A percentile compares a stretch with the other conserved stretches of the same genome.
These are phyloP conservation scores for Drosophila simulans DNA, from an alignment of 1,140 invertebrate species.

Conservation along the genomic window DNA sequence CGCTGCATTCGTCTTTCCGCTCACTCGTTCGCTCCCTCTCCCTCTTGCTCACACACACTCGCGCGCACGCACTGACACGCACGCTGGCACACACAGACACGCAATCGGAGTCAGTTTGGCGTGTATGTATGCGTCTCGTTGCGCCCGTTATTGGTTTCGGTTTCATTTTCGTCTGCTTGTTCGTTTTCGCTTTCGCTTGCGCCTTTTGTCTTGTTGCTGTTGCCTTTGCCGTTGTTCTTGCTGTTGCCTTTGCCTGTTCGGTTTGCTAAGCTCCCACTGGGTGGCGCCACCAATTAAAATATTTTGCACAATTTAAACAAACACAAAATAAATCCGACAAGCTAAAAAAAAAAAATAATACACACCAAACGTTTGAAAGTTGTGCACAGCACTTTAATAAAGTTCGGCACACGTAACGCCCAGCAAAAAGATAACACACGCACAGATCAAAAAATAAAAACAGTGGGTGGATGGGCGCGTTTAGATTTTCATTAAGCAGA, in stretches of 20 bases:
- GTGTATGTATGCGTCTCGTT: conserved; percentile 51
- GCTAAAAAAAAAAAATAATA: not conserved
- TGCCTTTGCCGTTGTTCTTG: conserved; percentile 27
- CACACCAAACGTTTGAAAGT: conserved; percentile 13
- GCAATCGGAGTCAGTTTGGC: not conserved
- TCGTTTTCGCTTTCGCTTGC: conserved; percentile 41
- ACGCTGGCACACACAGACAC: conserved; percentile 6
- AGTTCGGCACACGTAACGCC: conserved; percentile 1
- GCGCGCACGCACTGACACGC: conserved; percentile 4
- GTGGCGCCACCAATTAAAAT: conserved; percentile 60
- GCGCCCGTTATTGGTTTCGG: conserved; percentile 54
- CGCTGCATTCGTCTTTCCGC: conserved; percentile 48
- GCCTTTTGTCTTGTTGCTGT: conserved; percentile 34
- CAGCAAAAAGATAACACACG: conserved; percentile 2
- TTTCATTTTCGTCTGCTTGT: conserved; percentile 42
- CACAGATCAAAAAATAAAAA: not conserved
- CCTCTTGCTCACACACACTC: conserved; percentile 7
- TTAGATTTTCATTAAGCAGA: conserved; percentile 42
- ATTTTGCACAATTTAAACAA: conserved; percentile 53
- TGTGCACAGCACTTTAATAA: conserved; percentile 32
- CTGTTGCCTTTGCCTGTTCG: conserved; percentile 24
- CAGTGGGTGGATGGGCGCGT: not conserved
- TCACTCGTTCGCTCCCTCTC: conserved; percentile 9
- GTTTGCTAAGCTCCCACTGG: conserved; percentile 67
- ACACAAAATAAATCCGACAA: conserved; percentile 35